Percentiles rank a stretch among this genome's conserved stretches.
These are phyloP conservation scores for Corythornis cristatus DNA, from an alignment of 2,113 vertebrate genomes.

Conservation along the genomic window DNA sequence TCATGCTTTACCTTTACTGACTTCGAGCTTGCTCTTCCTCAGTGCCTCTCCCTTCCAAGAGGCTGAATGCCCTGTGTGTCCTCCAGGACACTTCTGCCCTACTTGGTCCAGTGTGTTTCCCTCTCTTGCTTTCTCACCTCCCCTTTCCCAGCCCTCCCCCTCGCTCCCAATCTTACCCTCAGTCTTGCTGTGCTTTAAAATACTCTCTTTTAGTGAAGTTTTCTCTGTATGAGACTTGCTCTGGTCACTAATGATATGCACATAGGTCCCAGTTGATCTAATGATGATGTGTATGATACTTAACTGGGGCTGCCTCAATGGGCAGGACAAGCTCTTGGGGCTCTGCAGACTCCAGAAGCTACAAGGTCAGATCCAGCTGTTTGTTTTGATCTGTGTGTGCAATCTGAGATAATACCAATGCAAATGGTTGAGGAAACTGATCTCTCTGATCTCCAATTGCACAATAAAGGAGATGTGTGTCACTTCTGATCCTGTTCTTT, in stretches of 20 bases:
- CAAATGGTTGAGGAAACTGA: neutral
- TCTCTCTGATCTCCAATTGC: neutral
- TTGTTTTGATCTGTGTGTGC: neutral
- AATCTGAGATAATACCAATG: neutral
- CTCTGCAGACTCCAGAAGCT: neutral
- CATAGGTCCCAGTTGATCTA: neutral
- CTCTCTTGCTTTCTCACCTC: neutral
- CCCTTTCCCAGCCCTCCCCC: too few relatives aligned
- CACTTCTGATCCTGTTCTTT: neutral
- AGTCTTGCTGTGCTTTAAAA: neutral
- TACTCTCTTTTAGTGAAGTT: neutral
- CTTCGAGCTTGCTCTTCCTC: neutral
- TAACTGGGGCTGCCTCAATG: fast-evolving
- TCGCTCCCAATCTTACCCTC: neutral
- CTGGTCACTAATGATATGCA: neutral
- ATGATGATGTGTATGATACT: fast-evolving
- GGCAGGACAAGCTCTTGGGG: neutral
- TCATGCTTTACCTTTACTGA: neutral
- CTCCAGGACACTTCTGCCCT: neutral
- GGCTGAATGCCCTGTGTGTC: neutral
- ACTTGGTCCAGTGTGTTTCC: neutral
- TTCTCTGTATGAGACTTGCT: fast-evolving
- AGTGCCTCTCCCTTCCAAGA: neutral
- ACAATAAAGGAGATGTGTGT: neutral
- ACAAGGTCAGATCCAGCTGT: neutral